Conservation (phyloP, 2,113 vertebrate species). For the Chauna torquata region DNA sequence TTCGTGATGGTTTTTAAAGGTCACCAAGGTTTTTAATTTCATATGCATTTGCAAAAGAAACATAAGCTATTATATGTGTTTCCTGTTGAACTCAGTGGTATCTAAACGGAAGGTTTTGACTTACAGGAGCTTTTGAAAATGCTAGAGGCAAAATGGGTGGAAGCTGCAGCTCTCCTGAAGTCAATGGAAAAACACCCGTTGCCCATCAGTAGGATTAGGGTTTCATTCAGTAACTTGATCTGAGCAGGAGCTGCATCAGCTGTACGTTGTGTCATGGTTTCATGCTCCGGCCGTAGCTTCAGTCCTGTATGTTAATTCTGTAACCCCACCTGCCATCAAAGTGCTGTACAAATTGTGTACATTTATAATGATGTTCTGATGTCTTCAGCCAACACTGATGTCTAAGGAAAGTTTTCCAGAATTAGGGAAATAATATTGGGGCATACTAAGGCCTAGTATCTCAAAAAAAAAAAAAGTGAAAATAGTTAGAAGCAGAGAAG, state of each 20-base stretch:
- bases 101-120: slow-evolving; percentile 32
- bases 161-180: not conserved
- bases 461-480: not conserved
- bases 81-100: slow-evolving; percentile 50
- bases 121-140: slow-evolving; percentile 51
- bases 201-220: not conserved
- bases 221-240: not conserved
- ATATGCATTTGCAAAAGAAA: slow-evolving; percentile 54
- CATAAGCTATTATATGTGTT: slow-evolving; percentile 46
- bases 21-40: slow-evolving; percentile 63
- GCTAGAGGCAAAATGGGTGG: not conserved
- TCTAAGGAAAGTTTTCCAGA: not conserved
- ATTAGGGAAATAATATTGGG: not conserved
- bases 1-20: slow-evolving; percentile 48
- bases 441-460: not conserved
- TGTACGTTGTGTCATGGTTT: not conserved
- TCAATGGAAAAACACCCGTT: not conserved
- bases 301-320: not conserved
- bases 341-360: not conserved
- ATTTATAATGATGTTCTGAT: not conserved
- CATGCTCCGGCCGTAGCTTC: not conserved
- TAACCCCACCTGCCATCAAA: too few species aligned
- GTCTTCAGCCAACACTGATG: not conserved
- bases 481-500: not conserved
- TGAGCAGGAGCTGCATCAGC: not conserved